Percentiles rank a stretch among this genome's conserved stretches.
Conservation (phyloP, 2,888 invertebrate species). For the Philonicus albiceps region DNA sequence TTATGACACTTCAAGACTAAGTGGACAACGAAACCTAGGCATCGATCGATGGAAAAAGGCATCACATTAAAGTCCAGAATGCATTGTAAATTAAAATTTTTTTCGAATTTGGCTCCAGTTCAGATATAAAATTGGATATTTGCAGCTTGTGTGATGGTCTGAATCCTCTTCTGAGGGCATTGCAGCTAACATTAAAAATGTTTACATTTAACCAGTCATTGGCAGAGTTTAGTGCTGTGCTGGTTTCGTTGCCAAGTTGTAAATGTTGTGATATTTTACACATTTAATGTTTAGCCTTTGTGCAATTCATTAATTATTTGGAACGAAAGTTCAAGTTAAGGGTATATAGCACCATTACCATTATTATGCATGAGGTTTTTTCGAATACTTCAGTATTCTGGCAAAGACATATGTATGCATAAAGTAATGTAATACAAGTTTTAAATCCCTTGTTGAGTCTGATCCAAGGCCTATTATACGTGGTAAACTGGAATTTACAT, state of each 20-base stretch:
- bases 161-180: neutral
- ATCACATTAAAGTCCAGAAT: neutral
- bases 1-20: neutral
- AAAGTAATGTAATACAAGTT: neutral
- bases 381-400: neutral
- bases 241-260: neutral
- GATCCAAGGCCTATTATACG: no score
- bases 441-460: no score
- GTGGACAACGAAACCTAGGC: neutral
- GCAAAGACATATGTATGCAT: neutral
- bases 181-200: neutral
- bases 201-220: neutral
- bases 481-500: no score
- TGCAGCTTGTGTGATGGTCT: neutral
- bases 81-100: neutral
- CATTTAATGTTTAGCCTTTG: neutral
- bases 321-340: neutral
- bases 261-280: neutral
- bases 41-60: neutral
- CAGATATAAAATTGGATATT: neutral
- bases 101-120: neutral
- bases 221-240: neutral
- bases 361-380: neutral
- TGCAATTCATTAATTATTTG: neutral
- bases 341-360: neutral